These are phyloP conservation scores for Syrmaticus mikado DNA, from an alignment of 2,113 vertebrate species.

Conservation along the genomic window DNA sequence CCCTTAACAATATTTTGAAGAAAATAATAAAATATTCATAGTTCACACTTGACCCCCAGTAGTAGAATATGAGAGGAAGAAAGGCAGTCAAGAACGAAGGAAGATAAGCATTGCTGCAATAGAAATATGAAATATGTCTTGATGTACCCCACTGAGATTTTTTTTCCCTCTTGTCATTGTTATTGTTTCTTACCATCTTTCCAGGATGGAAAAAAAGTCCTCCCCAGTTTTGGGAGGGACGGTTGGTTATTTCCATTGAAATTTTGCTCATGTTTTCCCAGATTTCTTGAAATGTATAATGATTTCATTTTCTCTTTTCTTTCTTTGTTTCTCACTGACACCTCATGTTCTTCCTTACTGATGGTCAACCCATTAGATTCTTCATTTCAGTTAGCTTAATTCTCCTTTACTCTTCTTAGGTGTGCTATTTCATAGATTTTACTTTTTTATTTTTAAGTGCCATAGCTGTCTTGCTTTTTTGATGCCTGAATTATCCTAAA, in stretches of 20 bases:
- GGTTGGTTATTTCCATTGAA: not conserved
- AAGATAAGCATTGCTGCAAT: not conserved
- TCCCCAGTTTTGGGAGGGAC: not conserved
- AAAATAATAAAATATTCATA: not conserved
- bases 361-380: not conserved
- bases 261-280: not conserved
- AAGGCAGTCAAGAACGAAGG: not conserved
- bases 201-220: not conserved
- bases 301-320: not conserved
- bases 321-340: not conserved
- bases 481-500: not conserved
- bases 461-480: not conserved
- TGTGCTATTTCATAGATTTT: not conserved
- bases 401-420: not conserved
- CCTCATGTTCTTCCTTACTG: not conserved
- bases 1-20: not conserved
- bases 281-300: not conserved
- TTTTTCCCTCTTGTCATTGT: not conserved
- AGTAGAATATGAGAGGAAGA: not conserved
- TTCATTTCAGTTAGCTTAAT: not conserved
- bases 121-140: not conserved
- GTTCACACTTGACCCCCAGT: not conserved
- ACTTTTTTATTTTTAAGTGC: not conserved
- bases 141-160: not conserved
- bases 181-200: not conserved